These are phyloP conservation scores for Dasypogon diadema DNA, from an alignment of 2,888 invertebrate genomes.

Conservation along the genomic window DNA sequence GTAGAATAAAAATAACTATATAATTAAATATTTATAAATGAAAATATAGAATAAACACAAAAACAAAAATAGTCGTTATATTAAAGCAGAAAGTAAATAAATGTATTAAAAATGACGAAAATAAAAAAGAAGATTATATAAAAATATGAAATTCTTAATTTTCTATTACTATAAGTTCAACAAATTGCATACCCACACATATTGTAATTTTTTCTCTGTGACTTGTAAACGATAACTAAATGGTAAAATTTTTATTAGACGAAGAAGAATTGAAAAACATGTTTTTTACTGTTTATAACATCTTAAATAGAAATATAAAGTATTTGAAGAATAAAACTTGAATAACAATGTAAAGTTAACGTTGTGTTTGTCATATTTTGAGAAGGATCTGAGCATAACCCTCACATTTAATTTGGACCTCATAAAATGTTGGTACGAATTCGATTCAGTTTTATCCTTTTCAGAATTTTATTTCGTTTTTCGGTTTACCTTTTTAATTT, in stretches of 20 bases:
- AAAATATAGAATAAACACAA: slow-evolving; percentile 25
- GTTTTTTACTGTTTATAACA: slow-evolving; percentile 50
- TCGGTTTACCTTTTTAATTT: no score
- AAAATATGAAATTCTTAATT: slow-evolving; percentile 19
- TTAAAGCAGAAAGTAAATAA: slow-evolving; percentile 10
- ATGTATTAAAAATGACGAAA: slow-evolving; percentile 28
- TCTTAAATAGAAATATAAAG: slow-evolving; percentile 36
- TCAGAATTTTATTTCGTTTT: no score
- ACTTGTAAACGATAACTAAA: slow-evolving; percentile 43
- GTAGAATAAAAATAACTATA: no score
- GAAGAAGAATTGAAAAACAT: slow-evolving; percentile 42
- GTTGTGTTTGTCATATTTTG: no score
- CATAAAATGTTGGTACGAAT: no score
- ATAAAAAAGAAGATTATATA: slow-evolving; percentile 30
- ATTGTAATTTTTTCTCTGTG: slow-evolving; percentile 34
- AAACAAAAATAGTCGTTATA: slow-evolving; percentile 34
- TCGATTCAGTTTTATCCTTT: no score
- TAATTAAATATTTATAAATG: no score
- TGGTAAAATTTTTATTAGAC: slow-evolving; percentile 23
- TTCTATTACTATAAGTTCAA: slow-evolving; percentile 36
- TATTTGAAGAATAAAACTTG: slow-evolving; percentile 43
- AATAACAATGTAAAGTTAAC: slow-evolving; percentile 40
- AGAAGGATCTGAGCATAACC: no score
- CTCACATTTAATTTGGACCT: no score
- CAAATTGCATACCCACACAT: slow-evolving; percentile 25